Evolutionary conservation across 2,888 invertebrate species (phyloP), one percentile per base, ranked within the genome.

Genomic region (Hoplodrina blanda): DNA sequence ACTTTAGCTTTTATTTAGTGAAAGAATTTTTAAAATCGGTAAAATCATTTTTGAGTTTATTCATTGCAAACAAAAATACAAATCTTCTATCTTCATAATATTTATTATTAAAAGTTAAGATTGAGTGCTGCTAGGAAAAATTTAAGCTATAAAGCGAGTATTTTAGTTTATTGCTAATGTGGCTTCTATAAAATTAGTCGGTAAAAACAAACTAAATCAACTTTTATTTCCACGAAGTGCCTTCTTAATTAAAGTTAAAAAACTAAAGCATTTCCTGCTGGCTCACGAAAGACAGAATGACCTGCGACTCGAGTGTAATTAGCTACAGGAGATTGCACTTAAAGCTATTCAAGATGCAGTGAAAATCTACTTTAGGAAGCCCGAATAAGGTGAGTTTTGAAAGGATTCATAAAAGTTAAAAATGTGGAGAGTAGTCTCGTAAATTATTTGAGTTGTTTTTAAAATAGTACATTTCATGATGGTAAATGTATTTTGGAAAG

Each of bases 281-380:
- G 52, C 49, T 56, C 19, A 54, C 49, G 41, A 65, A 59, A 53
- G 63, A 33, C 41, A 64, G 15, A 44, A 73, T 65, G 62, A 73
- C 37, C 57, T 61, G 76, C 15, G 53, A 41, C 54, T 56, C 54
- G 17, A 55, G 63, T 64, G 59, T 77, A 77, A 78, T 81, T 81
- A 71, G 15, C 66, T 77, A 77, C 78, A 62, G 61, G 62, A 66
- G 46, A 78, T 67, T 49, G 77, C 78, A 80, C 77, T 78, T 57
- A 50, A 60, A 33, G 30, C 44, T 37, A 46, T 63, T 44, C 60
- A 54, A 53, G 19, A 49, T 50, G 54, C 44, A 62, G 41, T 50
- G 52, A 17, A 62, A 50, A 70, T 60, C 15, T 63, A 62, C 30
- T 65, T 49, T 33, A 59, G 30, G 19, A 50, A 54, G 30, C 8